Evolutionary conservation across 2,113 vertebrate genomes (phyloP).

Genomic region (Lamprologus sp.): DNA sequence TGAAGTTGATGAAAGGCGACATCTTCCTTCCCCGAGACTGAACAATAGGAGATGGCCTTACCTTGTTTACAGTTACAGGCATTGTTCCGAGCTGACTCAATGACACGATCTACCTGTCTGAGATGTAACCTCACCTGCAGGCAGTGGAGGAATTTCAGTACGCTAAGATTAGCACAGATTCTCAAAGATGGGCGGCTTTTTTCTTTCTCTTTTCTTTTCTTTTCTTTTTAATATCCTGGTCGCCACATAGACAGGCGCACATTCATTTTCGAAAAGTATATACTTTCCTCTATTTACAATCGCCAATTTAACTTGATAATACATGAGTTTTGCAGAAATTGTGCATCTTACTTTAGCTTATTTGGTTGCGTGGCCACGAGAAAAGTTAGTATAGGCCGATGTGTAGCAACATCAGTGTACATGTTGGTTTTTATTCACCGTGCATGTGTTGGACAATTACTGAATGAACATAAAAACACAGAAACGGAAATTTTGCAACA

Average conservation of each 20-base stretch:
- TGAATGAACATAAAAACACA: not conserved
- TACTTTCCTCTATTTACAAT: not conserved
- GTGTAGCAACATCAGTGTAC: not conserved
- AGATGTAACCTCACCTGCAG: not conserved
- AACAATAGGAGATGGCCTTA: not conserved
- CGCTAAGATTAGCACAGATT: not conserved
- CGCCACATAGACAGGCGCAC: not conserved
- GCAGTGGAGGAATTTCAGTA: not conserved
- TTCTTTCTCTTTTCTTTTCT: not conserved
- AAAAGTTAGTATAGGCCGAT: not conserved
- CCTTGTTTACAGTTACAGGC: not conserved
- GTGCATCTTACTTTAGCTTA: not conserved
- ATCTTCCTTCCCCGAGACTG: not conserved
- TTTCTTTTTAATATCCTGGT: not conserved
- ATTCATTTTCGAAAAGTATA: not conserved
- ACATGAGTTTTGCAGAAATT: not conserved
- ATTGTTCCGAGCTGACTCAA: not conserved
- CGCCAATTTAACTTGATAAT: not conserved
- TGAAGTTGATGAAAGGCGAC: not conserved
- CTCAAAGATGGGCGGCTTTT: not conserved
- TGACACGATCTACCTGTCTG: not conserved
- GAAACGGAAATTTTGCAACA: not conserved
- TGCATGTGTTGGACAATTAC: not conserved
- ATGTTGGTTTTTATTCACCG: not conserved
- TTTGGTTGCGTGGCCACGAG: not conserved